Base-by-base conservation (phyloP, 2,797 vertebrate species). In the Falco novaeseelandiae region DNA sequence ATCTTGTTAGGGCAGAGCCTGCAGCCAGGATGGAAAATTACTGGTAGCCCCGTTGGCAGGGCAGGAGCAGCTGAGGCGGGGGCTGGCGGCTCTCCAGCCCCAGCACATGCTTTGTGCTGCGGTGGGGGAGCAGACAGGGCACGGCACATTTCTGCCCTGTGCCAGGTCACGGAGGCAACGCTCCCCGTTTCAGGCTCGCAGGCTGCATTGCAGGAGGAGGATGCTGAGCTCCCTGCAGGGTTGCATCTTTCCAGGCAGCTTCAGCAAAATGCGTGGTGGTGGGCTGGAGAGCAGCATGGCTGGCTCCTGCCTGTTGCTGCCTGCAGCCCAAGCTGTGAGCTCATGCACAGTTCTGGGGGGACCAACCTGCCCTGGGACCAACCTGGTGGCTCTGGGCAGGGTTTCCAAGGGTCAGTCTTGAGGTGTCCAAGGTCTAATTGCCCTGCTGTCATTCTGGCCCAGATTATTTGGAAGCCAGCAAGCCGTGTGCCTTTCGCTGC, bases 11-110 rank as follows among this genome's bases (percentile, higher is more conserved):
- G 38, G 32, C 87, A 90, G 78, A 84, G 65, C 72, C 59, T 1
- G 3, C 61, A 79, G 93, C 84, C 96, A 92, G 87, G n/a, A 57
- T 82, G 97, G 95, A 96, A 95, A 96, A 91, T 81, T 93, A 96
- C 91, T 93, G 89, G 58, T 48, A 81, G 83, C 61, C 74, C 61
- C 0, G 15, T 36, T 63, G 52, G 2, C 16, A 93, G 92, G 83
- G 76, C 66, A 90, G 88, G 81, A 91, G 90, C 18, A 20, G 79
- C 61, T 6, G 4, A 8, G 23, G 10, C 2, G 20, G 51, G 21
- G 27, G 19, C 23, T 81, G 82, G 92, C 69, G 4, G 46, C 26
- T 57, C 0, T 55, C 93, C 78, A 77, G 59, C 80, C 48, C 22
- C 58, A 71, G 86, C 78, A 58, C 84, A 71, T 63, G 78, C 66